These are phyloP conservation scores for Fragum whitleyi DNA, from an alignment of 2,888 invertebrate species.

Conservation along the genomic window DNA sequence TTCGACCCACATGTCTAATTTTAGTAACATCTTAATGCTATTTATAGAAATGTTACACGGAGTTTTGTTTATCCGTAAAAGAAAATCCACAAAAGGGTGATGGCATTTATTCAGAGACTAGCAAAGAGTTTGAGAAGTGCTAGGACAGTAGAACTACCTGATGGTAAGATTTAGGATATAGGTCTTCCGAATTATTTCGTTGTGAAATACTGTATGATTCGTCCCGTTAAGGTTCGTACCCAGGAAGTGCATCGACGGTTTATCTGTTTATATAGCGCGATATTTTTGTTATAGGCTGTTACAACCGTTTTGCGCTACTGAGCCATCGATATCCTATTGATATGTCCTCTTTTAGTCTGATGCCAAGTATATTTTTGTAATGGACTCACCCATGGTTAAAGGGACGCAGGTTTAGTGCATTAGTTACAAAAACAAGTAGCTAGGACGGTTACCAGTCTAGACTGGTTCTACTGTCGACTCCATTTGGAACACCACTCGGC, in stretches of 20 bases:
- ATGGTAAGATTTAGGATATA: conserved; percentile 67
- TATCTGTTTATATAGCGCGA: background rate
- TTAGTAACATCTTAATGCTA: background rate
- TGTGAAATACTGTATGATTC: background rate
- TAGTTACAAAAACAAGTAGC: too few species aligned
- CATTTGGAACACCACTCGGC: too few species aligned
- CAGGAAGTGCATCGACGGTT: background rate
- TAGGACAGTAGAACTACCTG: conserved; percentile 81
- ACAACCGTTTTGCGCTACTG: too few species aligned
- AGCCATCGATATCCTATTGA: too few species aligned
- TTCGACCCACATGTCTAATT: too few species aligned
- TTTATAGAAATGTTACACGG: background rate
- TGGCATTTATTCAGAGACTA: conserved; percentile 82
- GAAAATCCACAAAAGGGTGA: conserved; percentile 27
- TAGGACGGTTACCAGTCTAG: too few species aligned
- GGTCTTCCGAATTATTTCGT: background rate
- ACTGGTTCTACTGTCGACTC: too few species aligned
- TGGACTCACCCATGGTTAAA: too few species aligned
- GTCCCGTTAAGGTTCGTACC: background rate
- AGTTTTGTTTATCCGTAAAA: background rate
- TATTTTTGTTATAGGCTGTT: too few species aligned
- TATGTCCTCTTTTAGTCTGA: too few species aligned
- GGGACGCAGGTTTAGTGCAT: too few species aligned
- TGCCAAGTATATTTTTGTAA: too few species aligned
- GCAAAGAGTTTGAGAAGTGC: conserved; percentile 80